Percentiles rank a stretch among this genome's conserved stretches.
These are phyloP conservation scores for Bubo scandiacus DNA, from an alignment of 2,113 vertebrate species.

Conservation along the genomic window DNA sequence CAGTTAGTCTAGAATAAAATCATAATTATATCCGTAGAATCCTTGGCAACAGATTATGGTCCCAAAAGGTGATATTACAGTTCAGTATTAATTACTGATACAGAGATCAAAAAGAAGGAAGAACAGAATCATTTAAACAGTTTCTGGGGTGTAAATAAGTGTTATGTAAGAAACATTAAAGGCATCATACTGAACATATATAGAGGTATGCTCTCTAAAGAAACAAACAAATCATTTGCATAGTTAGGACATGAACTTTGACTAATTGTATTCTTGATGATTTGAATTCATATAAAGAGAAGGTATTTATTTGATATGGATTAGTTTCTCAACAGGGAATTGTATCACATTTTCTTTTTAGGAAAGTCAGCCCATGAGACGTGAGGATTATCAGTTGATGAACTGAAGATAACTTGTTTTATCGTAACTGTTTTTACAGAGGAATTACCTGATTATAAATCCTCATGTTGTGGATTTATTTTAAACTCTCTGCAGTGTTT, in stretches of 20 bases:
- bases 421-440: background rate
- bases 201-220: background rate
- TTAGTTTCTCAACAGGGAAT: background rate
- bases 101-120: background rate
- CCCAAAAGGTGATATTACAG: background rate
- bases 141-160: background rate
- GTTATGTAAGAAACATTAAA: background rate
- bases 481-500: background rate
- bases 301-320: background rate
- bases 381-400: background rate
- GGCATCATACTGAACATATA: background rate
- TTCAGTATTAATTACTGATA: background rate
- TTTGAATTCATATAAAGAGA: background rate
- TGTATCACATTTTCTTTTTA: background rate
- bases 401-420: background rate
- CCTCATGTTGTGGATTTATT: background rate
- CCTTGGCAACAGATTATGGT: constrained; percentile 13
- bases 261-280: background rate
- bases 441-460: background rate
- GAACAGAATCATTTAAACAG: background rate
- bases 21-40: background rate
- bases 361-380: background rate
- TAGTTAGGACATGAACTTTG: background rate
- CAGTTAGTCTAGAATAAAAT: constrained; percentile 2
- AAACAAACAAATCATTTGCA: background rate